A percentile compares a stretch with the other conserved stretches of the same genome.
phyloP scores from a whole-genome alignment of 2,888 invertebrate species.

The Arge pagana region DNA sequence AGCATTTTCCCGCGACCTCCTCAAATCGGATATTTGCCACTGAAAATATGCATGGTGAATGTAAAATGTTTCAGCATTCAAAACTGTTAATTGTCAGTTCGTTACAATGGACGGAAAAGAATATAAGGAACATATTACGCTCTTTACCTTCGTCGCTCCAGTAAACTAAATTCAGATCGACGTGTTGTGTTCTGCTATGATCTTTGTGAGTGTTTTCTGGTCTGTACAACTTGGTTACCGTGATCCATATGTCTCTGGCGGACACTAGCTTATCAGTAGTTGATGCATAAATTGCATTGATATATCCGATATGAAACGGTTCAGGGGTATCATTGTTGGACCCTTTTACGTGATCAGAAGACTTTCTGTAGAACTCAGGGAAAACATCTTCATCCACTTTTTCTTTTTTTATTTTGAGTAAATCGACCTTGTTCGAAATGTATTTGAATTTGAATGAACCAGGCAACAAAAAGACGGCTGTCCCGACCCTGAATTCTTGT shows the following conservation, averaged over 20 bases:
- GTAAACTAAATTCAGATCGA: slow-evolving; percentile 75
- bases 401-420: slow-evolving; percentile 44
- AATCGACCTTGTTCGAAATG: slow-evolving; percentile 28
- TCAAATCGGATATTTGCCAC: slow-evolving; percentile 64
- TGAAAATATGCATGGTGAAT: no score
- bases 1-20: slow-evolving; percentile 72
- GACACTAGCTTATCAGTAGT: slow-evolving; percentile 62
- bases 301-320: slow-evolving; percentile 76
- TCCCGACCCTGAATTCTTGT: slow-evolving; percentile 68
- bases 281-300: slow-evolving; percentile 66
- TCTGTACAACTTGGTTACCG: slow-evolving; percentile 72
- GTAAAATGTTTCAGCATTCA: no score
- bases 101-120: neutral
- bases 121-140: slow-evolving; percentile 3
- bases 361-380: slow-evolving; percentile 81
- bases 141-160: slow-evolving; percentile 75
- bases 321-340: slow-evolving; percentile 74
- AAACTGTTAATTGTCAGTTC: neutral
- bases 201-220: slow-evolving; percentile 75
- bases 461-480: slow-evolving; percentile 71
- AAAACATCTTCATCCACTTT: slow-evolving; percentile 74
- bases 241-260: slow-evolving; percentile 67
- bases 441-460: slow-evolving; percentile 66
- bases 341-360: slow-evolving; percentile 70
- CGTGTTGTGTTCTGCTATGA: slow-evolving; percentile 62